Percentiles rank a stretch among this genome's conserved stretches.
Conservation (phyloP, 2,797 vertebrate species). For the Danio tinwini region DNA sequence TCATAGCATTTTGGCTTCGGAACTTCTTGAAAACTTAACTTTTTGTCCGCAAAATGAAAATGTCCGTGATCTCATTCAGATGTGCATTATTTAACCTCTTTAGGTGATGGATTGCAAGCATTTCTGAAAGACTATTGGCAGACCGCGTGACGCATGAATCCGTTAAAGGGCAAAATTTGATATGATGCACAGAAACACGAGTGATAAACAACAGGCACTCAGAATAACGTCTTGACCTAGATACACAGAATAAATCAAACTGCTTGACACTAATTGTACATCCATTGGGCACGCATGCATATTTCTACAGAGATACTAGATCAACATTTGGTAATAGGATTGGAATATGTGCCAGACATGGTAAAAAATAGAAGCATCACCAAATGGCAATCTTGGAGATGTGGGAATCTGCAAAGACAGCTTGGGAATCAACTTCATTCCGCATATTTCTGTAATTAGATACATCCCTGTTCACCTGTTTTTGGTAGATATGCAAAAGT, state of each 20-base stretch:
- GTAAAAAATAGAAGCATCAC: slow-evolving; percentile 25
- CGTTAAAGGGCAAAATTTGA: slow-evolving; percentile 47
- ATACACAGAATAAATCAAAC: slow-evolving; percentile 34
- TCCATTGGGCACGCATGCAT: slow-evolving; percentile 26
- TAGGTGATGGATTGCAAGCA: slow-evolving; percentile 68
- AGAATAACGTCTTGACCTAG: slow-evolving; percentile 17
- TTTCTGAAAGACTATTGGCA: slow-evolving; percentile 69
- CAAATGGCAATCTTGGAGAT: slow-evolving; percentile 7
- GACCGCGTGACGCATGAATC: slow-evolving; percentile 50
- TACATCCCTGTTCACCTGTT: neutral
- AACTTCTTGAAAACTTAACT: slow-evolving; percentile 31
- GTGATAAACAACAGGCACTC: slow-evolving; percentile 27
- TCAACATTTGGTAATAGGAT: slow-evolving; percentile 14
- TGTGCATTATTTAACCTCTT: slow-evolving; percentile 65
- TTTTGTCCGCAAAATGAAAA: slow-evolving; percentile 54
- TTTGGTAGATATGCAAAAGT: neutral
- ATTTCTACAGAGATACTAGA: slow-evolving; percentile 41
- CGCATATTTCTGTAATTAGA: neutral
- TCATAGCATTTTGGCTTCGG: neutral
- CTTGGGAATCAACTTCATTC: neutral
- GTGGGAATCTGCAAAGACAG: neutral
- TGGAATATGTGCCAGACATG: slow-evolving; percentile 47
- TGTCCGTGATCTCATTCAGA: slow-evolving; percentile 58
- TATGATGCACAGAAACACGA: slow-evolving; percentile 47
- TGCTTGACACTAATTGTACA: slow-evolving; percentile 44